Percentiles rank a stretch among this genome's conserved stretches.
These are phyloP conservation scores for Chaetodon trifasciatus DNA, from an alignment of 2,797 vertebrate genomes.

Conservation along the genomic window DNA sequence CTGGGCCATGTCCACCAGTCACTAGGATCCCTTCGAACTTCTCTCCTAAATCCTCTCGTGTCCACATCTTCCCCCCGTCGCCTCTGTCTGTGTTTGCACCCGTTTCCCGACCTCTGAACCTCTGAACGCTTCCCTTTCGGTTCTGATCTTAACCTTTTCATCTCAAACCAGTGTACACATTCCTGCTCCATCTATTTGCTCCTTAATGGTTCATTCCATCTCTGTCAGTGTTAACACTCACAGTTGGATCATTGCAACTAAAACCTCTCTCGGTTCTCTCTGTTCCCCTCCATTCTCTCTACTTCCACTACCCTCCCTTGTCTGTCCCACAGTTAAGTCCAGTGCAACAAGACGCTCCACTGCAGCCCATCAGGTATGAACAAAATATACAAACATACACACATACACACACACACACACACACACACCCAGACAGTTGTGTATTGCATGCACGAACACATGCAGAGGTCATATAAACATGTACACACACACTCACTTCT, in stretches of 20 bases:
- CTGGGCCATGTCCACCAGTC: slow-evolving; percentile 91
- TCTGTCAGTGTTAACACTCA: slow-evolving; percentile 10
- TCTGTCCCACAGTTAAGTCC: slow-evolving; percentile 68
- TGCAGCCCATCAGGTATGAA: slow-evolving; percentile 75
- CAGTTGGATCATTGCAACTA: slow-evolving; percentile 30
- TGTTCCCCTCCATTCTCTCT: slow-evolving; percentile 37
- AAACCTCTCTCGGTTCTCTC: slow-evolving; percentile 22
- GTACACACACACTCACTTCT: slow-evolving; percentile 1
- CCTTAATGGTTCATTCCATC: slow-evolving; percentile 17
- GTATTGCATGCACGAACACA: not conserved
- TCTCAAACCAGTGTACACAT: slow-evolving; percentile 43
- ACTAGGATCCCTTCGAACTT: slow-evolving; percentile 79
- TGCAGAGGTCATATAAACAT: slow-evolving; percentile 5
- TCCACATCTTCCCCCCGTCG: slow-evolving; percentile 63
- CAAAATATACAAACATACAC: slow-evolving; percentile 32
- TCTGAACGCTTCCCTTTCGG: slow-evolving; percentile 40
- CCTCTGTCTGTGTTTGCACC: slow-evolving; percentile 67
- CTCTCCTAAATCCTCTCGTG: slow-evolving; percentile 64
- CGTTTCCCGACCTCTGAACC: slow-evolving; percentile 56
- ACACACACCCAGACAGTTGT: slow-evolving; percentile 1
- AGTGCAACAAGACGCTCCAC: slow-evolving; percentile 63
- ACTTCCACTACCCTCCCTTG: slow-evolving; percentile 46
- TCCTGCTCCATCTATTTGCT: slow-evolving; percentile 31
- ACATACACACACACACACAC: slow-evolving; percentile 28
- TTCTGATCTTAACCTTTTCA: slow-evolving; percentile 54